Conservation (phyloP, 2,113 vertebrate genomes). For the Microtus ochrogaster region DNA sequence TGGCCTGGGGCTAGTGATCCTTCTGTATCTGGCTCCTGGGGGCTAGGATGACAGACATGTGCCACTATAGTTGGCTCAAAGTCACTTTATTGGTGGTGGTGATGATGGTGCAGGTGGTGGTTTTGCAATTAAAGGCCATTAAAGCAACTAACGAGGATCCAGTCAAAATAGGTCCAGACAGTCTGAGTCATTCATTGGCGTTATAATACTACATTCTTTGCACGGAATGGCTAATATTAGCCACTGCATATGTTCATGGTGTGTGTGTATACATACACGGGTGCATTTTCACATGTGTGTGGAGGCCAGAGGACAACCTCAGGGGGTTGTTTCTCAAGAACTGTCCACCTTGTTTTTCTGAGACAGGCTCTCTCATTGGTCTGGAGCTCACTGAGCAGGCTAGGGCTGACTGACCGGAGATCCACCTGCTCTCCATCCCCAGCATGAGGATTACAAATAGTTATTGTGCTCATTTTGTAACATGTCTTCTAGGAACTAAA, state of each 20-base stretch:
- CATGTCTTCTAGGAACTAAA: neutral
- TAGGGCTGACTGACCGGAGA: neutral
- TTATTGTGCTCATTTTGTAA: neutral
- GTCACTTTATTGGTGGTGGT: neutral
- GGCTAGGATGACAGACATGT: neutral
- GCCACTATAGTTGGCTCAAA: neutral
- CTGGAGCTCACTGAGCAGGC: neutral
- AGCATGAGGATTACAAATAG: neutral
- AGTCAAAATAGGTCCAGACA: neutral
- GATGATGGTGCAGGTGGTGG: neutral
- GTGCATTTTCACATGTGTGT: neutral
- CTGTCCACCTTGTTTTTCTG: neutral
- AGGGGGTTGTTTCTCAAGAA: neutral
- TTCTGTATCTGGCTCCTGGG: neutral
- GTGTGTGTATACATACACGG: neutral
- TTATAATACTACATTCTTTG: neutral
- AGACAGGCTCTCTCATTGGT: neutral
- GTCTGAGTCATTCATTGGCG: neutral
- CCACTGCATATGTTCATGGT: neutral
- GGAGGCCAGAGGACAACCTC: neutral
- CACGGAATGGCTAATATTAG: too few species aligned
- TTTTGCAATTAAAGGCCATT: neutral
- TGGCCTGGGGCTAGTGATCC: neutral
- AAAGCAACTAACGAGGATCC: neutral
- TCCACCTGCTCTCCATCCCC: neutral